These are phyloP conservation scores for Enoplosus armatus DNA, from an alignment of 2,797 vertebrate species.

Conservation along the genomic window DNA sequence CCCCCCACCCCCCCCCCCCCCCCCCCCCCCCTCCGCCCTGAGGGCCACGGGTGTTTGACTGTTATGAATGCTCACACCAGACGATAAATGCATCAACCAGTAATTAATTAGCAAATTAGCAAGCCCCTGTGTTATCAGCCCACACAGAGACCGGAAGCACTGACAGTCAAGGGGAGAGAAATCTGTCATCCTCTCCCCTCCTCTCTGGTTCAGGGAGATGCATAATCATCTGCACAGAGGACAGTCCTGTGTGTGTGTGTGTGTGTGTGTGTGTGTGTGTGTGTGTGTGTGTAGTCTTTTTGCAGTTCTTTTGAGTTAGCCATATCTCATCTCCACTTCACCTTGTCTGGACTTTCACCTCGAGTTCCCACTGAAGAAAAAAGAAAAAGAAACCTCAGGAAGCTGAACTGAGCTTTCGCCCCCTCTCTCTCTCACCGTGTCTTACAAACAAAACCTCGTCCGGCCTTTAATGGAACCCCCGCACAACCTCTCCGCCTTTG, in stretches of 20 bases:
- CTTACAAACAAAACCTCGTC: conserved; percentile 22
- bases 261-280: conserved; percentile 40
- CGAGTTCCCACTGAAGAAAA: background rate
- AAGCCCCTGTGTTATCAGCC: conserved; percentile 66
- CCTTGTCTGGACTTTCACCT: conserved; percentile 61
- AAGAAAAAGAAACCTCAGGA: background rate
- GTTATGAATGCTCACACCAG: conserved; percentile 41
- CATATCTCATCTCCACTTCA: conserved; percentile 62
- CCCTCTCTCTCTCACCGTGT: background rate
- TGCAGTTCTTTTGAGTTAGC: conserved; percentile 27
- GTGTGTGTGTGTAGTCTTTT: conserved; percentile 9
- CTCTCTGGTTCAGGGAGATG: conserved; percentile 46
- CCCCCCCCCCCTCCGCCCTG: background rate
- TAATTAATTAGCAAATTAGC: conserved; percentile 81
- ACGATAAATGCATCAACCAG: conserved; percentile 61
- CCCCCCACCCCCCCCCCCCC: background rate
- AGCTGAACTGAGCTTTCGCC: conserved; percentile 2
- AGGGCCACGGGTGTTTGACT: conserved; percentile 34
- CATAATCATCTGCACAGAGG: conserved; percentile 49
- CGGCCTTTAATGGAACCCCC: conserved; percentile 1
- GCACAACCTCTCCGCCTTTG: conserved; percentile 13
- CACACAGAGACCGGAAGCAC: conserved; percentile 59
- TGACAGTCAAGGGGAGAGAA: conserved; percentile 67
- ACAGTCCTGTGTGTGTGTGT: conserved; percentile 13
- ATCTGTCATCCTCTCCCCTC: conserved; percentile 70